Conservation (phyloP, 2,113 vertebrate genomes). For the Pitta sordida region DNA sequence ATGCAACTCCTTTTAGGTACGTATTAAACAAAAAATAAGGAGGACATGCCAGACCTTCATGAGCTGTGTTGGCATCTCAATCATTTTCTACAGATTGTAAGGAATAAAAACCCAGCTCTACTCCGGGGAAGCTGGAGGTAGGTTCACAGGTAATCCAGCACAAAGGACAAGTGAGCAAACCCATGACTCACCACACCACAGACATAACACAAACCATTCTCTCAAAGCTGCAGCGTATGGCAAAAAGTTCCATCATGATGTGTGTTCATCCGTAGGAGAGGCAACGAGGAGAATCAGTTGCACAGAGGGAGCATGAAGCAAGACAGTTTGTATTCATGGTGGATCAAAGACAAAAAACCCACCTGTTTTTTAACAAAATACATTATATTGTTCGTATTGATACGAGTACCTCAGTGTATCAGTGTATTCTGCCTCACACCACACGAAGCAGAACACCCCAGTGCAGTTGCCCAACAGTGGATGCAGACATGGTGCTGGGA, state of each 20-base stretch:
- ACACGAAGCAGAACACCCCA: neutral
- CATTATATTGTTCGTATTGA: neutral
- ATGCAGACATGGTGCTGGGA: neutral
- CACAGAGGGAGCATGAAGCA: neutral
- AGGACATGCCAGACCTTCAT: neutral
- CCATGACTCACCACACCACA: neutral
- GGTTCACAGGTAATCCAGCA: neutral
- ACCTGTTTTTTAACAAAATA: neutral
- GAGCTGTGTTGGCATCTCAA: neutral
- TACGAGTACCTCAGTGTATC: neutral
- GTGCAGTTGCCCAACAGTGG: neutral
- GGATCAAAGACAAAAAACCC: neutral
- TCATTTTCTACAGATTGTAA: neutral
- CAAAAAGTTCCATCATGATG: neutral
- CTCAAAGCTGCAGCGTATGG: neutral
- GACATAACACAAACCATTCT: neutral
- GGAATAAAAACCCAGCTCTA: neutral
- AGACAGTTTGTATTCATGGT: accelerated
- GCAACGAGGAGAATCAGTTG: neutral
- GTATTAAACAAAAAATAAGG: neutral
- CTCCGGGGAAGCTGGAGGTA: neutral
- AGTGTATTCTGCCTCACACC: neutral
- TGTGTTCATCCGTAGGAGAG: neutral
- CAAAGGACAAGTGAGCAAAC: neutral
- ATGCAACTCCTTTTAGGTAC: neutral